These are phyloP conservation scores for Ailuropoda melanoleuca DNA, from an alignment of 2,113 vertebrate species.

Conservation along the genomic window DNA sequence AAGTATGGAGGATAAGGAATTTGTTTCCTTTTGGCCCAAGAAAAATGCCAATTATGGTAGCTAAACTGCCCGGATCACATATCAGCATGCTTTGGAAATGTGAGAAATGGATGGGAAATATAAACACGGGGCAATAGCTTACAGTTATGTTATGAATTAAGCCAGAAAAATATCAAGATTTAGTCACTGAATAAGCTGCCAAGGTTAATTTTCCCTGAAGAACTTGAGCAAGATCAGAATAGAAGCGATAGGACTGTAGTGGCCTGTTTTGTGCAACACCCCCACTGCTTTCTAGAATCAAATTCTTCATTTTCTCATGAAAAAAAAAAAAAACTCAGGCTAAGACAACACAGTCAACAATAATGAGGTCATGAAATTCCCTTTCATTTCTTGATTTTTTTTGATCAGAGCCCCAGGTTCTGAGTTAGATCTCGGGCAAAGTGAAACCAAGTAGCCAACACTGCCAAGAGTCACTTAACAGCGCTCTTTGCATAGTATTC, in stretches of 20 bases:
- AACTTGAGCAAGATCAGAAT: conserved; percentile 89
- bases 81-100: conserved; percentile 91
- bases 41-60: conserved; percentile 91
- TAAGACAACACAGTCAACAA: not conserved
- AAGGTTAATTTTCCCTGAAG: conserved; percentile 88
- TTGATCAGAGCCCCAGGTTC: conserved; percentile 13
- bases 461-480: not conserved
- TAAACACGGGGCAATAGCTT: conserved; percentile 87
- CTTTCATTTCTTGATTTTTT: conserved; percentile 51
- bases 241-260: conserved; percentile 74
- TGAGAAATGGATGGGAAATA: conserved; percentile 91
- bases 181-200: conserved; percentile 89
- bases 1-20: conserved; percentile 89
- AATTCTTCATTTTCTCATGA: conserved; percentile 38
- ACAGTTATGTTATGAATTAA: conserved; percentile 92
- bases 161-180: conserved; percentile 89
- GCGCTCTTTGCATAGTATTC: not conserved
- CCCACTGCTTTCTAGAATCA: conserved; percentile 60
- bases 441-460: not conserved
- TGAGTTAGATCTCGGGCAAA: not conserved
- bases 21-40: conserved; percentile 89
- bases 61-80: conserved; percentile 89
- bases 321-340: not conserved
- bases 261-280: conserved; percentile 40
- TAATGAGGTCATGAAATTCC: not conserved